Base-by-base conservation (phyloP, 2,797 vertebrate species). In the Xiphophorus birchmanni region DNA sequence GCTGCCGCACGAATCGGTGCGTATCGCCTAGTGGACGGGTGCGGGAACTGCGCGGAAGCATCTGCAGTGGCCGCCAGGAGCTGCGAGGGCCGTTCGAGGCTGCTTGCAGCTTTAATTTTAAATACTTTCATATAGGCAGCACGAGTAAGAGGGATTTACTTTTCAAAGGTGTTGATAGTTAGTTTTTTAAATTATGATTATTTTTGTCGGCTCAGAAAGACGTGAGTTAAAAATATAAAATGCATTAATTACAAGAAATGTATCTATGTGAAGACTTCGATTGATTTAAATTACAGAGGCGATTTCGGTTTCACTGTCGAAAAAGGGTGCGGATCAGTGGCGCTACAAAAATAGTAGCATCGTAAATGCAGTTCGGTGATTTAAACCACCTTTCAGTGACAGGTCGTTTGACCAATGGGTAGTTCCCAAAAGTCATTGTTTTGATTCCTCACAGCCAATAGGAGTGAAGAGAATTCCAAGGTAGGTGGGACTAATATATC, bases 381-480 rank as follows among this genome's bases (percentile, higher is more conserved):
- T 90, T 89, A 88, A 90, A 90, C 86, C 76, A 21, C 44, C 50
- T 77, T 35, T 2, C 0, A 93, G 42, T 26, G 92, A 78, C 89
- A 87, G 40, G 7, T 71, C 0, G 0, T 21, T 75, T 3, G 35
- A 37, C 93, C 89, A 94, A 93, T 91, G 5, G 50, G 0, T 23
- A 9, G 21, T n/a, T 37, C 44, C 1, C 0, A 35, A n/a, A 3
- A 3, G 0, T 0, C 10, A 63, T 45, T 80, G 79, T 93, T 93
- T 88, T 88, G 87, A 88, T 80, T 83, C 50, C 0, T 75, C 18
- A 15, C 18, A n/a, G 23, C 95, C 90, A 94, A 94, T 94, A 21
- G 84, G 23, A 88, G 40, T 58, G 58, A 60, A 88, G 15, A 80
- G 75, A 91, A 92, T 92, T 75, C 72, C 12, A 32, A 63, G 77